Evolutionary conservation across 2,888 invertebrate species (phyloP).

Genomic region (Laothoe populi): DNA sequence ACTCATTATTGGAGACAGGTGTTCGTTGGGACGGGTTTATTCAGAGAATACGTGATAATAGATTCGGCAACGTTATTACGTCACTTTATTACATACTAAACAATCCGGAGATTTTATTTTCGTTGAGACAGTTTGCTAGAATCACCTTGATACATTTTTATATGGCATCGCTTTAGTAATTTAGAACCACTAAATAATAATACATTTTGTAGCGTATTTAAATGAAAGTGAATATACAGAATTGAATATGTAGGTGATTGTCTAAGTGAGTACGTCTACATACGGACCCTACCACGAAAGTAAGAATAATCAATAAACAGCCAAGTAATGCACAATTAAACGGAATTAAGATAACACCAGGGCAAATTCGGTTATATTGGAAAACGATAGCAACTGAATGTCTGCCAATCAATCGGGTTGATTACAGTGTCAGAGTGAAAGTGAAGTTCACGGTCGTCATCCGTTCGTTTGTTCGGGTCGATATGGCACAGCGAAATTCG

Average conservation of each 20-base stretch:
- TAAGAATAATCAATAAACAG: conserved; percentile 1
- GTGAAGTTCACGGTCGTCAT: conserved; percentile 55
- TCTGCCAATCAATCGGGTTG: conserved; percentile 16
- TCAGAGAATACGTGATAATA: background rate
- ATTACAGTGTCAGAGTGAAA: conserved; percentile 30
- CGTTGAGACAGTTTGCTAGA: background rate
- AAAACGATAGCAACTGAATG: conserved; percentile 12
- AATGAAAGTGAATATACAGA: background rate
- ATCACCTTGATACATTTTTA: background rate
- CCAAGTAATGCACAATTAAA: background rate
- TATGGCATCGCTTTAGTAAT: background rate
- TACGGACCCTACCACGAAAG: background rate
- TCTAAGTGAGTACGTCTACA: background rate
- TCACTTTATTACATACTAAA: conserved; percentile 8
- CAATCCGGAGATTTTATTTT: background rate
- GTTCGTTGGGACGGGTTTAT: background rate
- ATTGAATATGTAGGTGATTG: too few relatives aligned
- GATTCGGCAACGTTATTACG: background rate
- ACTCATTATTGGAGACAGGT: background rate
- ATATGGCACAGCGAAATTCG: conserved; percentile 48
- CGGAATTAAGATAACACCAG: conserved; percentile 10
- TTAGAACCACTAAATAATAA: too few relatives aligned
- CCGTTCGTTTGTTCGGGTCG: conserved; percentile 42
- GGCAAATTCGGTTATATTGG: conserved; percentile 17
- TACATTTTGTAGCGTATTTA: background rate